Conservation (phyloP, 2,113 vertebrate species). For the Daubentonia madagascariensis region DNA sequence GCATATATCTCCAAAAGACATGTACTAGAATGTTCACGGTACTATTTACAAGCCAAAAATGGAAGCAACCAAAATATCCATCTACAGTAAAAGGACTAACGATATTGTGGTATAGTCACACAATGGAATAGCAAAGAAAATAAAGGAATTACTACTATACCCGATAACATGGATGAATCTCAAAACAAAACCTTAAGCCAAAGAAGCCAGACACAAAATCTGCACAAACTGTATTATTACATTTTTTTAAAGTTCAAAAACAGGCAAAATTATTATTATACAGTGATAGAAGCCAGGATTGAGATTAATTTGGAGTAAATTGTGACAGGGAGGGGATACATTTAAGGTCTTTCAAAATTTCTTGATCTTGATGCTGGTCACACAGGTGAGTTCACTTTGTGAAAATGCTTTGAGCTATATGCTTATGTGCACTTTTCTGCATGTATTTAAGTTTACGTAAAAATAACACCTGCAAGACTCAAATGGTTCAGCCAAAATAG, state of each 20-base stretch:
- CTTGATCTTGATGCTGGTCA: neutral
- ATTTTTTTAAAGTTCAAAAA: slow-evolving; percentile 18
- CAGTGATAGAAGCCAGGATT: neutral
- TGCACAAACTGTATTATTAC: neutral
- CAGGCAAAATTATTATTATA: neutral
- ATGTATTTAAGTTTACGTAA: slow-evolving; percentile 1
- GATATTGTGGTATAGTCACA: neutral
- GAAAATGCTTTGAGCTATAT: neutral
- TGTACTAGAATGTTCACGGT: neutral
- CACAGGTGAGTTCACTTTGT: neutral
- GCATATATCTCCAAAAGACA: neutral
- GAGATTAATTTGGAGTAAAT: slow-evolving; percentile 1
- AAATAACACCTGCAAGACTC: neutral
- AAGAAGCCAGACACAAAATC: neutral
- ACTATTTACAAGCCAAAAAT: neutral
- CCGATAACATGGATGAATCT: neutral
- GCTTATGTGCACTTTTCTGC: neutral
- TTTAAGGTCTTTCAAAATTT: slow-evolving; percentile 12
- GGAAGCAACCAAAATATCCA: neutral
- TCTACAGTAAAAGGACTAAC: neutral
- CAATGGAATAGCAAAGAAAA: slow-evolving; percentile 27
- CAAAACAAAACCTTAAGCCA: slow-evolving; percentile 26
- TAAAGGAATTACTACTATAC: neutral
- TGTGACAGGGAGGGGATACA: neutral
- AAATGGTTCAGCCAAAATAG: neutral